phyloP scores from a whole-genome alignment of 1,140 invertebrate genomes.

The Macrobrachium rosenbergii region DNA sequence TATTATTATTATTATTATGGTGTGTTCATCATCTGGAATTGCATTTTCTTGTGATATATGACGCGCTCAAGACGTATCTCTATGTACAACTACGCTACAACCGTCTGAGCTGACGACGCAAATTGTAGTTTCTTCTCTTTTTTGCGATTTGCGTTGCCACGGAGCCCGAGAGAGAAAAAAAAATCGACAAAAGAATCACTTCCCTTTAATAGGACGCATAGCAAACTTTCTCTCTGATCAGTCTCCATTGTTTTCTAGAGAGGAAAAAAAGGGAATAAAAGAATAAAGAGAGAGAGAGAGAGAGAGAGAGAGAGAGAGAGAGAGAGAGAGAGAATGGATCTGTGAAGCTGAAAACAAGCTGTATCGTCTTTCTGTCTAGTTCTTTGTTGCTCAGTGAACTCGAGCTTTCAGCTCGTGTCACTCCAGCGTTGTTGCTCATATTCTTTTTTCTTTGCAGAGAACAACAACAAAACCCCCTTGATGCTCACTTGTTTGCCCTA shows the following conservation, averaged over 20 bases:
- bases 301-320: no score
- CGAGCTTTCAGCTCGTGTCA: conserved; percentile 48
- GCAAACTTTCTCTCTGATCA: conserved; percentile 50
- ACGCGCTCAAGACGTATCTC: no score
- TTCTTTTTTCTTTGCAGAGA: conserved; percentile 10
- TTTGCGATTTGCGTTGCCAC: not conserved
- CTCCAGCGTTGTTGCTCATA: conserved; percentile 43
- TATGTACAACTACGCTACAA: no score
- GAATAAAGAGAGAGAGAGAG: no score
- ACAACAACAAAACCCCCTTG: conserved; percentile 40
- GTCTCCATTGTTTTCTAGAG: conserved; percentile 31
- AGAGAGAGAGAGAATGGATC: conserved; percentile 38
- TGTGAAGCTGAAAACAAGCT: conserved; percentile 44
- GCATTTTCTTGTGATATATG: no score
- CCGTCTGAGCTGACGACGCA: no score
- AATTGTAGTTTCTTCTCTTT: no score
- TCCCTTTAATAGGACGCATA: conserved; percentile 55
- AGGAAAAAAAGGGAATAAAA: conserved; percentile 4
- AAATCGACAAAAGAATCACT: conserved; percentile 52
- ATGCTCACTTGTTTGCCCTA: conserved; percentile 45
- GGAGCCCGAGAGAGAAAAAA: not conserved
- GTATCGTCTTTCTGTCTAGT: conserved; percentile 57
- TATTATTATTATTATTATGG: not conserved
- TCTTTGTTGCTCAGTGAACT: conserved; percentile 45
- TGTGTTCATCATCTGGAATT: no score